Base-by-base conservation (phyloP, 2,888 invertebrate species). In the Stenoptilia bipunctidactyla region DNA sequence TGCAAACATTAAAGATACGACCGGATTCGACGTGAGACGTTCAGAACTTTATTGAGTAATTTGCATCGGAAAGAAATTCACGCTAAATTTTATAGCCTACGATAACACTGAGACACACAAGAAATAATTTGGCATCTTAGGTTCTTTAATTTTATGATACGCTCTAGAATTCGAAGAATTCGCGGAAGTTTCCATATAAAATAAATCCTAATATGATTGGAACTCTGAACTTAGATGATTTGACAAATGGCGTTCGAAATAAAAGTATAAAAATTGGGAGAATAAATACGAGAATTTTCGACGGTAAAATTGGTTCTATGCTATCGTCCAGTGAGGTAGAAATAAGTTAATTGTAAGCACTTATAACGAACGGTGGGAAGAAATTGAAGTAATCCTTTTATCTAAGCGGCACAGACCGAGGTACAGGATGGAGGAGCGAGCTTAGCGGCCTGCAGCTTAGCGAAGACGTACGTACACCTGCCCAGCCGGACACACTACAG, bases 381-480 rank as follows among this genome's bases (percentile, higher is more conserved):
- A 63, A 66, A 68, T 61, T 61, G 59, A 66, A 63, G 53, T 73
- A 74, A 74, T 72, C 74, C 74, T 61, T 73, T 73, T 76, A 76
- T 76, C 75, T 67, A 58, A 64, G 62, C 58, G 61, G 58, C 67
- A 65, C 75, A 74, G 67, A 58, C 72, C 66, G 63, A 4, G 10
- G 30, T n/a, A 12, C 12, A 12, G 30, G 30, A n/a, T 3, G 30
- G 30, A 30, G 30, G 30, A 12, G 30, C 12, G 30, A n/a, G n/a
- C 30, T 30, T 30, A 30, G 30, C 30, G n/a, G 12, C 30, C 12
- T 30, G 30, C 30, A 38, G 37, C 27, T 38, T 38, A 34, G 34
- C 37, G 20, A 20, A 20, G 20, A 20, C 20, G 20, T 3, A 20
- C 20, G 20, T 20, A 5, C 8, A 20, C 20, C 20, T 20, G 20